Base-by-base conservation (phyloP, 64 coral and sea anemone species). In the Trachythela sp. region DNA sequence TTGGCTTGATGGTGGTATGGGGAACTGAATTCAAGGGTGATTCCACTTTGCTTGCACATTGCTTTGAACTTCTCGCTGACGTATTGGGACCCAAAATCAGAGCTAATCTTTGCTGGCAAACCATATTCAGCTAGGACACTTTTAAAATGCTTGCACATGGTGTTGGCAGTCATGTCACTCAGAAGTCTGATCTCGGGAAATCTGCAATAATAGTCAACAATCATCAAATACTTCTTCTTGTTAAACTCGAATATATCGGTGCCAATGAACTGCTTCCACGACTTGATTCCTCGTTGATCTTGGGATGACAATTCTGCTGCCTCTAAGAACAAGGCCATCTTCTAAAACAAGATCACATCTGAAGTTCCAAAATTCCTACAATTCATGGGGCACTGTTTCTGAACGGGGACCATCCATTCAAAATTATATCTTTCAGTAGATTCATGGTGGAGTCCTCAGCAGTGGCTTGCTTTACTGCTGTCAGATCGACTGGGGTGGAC, bases 1-100 rank as follows among this genome's bases (percentile, higher is more conserved):
- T 91, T 94, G 20, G 87, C 76, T 51, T 94, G 89, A 48, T 91
- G 93, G 70, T 91, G 86, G 30, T 94, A 91, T n/a, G 93, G 89
- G 37, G 86, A 94, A 86, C 93, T 94, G 70, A 91, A 88, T 0
- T 34, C 29, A 48, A 94, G 36, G 64, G 68, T 87, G 17, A 95
- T 90, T 50, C 58, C 35, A 33, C 86, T 87, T 70, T 85, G 35
- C 90, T 94, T 49, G 17, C 90, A 90, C 31, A 87, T 92, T 26
- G 70, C 70, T 35, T 75, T 68, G 24, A 94, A 94, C 39, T 85
- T 60, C 33, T 94, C 40, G 35, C 80, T 91, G 48, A 91, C 54
- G 36, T 40, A 94, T n/a, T 94, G 52, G n/a, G n/a, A 87, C 9
- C 89, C 86, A 31, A 88, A 94, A 85, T 91, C 89, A 18, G 76